Base-by-base conservation (phyloP, 1,140 invertebrate genomes). In the Pseudachorutes palmiensis region DNA sequence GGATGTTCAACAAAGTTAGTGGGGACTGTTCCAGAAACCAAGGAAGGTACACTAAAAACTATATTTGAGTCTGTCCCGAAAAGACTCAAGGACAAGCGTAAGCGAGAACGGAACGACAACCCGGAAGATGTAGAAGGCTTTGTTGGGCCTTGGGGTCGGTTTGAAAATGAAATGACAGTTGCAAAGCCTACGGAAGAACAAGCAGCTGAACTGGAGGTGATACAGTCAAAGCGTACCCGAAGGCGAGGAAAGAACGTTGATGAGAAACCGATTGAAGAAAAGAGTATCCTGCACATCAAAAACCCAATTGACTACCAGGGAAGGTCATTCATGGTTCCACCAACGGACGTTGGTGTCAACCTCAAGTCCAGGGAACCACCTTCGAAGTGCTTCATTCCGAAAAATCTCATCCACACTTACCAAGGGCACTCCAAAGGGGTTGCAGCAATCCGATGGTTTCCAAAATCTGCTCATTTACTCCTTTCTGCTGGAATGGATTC, bases 351-450 rank as follows among this genome's bases (percentile, higher is more conserved):
- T 73, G 96, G 94, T 16, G 91, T 98, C 3, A 97, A 97, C 80
- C 83, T 99, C 9, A 87, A 87, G 49, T 89, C 90, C n/a, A 92
- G 94, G 69, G 85, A 87, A 16, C 90, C 92, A 28, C 97, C 97
- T 0, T 90, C 93, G 60, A 91, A 91, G 77, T 99, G 97, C 80
- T 99, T 98, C 78, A 82, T 99, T 67, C 97, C 97, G 28, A 99
- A 99, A 82, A 87, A 92, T 48, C 90, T 94, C 72, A 90, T 99
- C 67, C 92, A 97, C 78, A 95, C 92, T 0, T 99, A 95, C 92
- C 86, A 89, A 72, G 97, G 95, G 0, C 97, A 99, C 80, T 92
- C 89, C 0, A 98, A 99, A 79, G 94, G 94, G n/a, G 88, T 99
- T 72, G 88, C 94, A 1, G 90, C 92, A 2, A 94, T 98, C 64